Evolutionary conservation across 1,140 invertebrate genomes (phyloP).

Genomic region (Steinernema khuongi): DNA sequence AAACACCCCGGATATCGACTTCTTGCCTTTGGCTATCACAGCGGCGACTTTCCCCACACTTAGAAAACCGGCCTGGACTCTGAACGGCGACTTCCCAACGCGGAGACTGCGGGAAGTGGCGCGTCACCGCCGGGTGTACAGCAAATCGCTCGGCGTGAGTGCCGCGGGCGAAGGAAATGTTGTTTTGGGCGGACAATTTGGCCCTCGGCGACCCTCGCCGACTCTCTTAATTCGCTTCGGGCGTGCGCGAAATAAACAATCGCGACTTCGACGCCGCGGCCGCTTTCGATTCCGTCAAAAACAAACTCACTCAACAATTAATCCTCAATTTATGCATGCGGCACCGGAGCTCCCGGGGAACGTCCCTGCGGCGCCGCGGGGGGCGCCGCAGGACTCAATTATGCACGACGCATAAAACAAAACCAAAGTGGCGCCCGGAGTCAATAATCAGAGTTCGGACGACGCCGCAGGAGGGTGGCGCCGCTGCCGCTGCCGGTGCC

Average conservation of each 20-base stretch:
- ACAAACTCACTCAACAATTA: conserved; percentile 13
- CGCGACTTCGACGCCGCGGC: not conserved
- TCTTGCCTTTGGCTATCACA: no score
- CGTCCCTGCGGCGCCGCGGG: not conserved
- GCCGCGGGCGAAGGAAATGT: not conserved
- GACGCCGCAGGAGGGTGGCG: not conserved
- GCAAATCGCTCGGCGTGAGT: not conserved
- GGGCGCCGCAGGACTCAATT: not conserved
- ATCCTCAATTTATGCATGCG: conserved; percentile 2
- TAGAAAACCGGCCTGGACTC: not conserved
- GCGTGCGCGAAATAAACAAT: conserved; percentile 6
- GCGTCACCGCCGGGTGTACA: not conserved
- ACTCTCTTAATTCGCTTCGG: conserved; percentile 7
- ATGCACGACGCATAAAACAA: conserved; percentile 12
- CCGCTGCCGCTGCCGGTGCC: not conserved
- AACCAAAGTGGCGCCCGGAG: no score
- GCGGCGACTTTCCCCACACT: no score
- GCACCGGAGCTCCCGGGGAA: not conserved
- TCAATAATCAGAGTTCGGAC: not conserved
- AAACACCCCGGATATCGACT: no score
- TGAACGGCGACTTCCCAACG: not conserved
- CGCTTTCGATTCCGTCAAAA: conserved; percentile 2
- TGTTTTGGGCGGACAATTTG: conserved; percentile 15
- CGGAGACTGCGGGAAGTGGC: not conserved
- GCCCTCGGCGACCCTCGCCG: not conserved